Percentiles rank a stretch among this genome's conserved stretches.
Conservation (phyloP, 2,113 vertebrate genomes). For the Acinonyx jubatus region DNA sequence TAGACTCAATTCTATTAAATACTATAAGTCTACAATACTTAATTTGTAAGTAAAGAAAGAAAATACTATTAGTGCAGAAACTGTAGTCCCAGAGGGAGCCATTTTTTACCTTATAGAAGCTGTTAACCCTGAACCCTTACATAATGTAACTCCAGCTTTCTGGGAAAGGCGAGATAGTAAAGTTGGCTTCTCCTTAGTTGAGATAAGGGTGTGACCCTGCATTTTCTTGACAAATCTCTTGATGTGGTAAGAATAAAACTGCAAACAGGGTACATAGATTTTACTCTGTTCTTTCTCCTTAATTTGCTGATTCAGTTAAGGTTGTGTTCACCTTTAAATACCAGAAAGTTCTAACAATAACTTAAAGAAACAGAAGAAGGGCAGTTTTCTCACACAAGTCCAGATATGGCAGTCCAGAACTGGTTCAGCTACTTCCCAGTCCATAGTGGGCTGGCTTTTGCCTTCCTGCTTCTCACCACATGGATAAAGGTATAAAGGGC, state of each 20-base stretch:
- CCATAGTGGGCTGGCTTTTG: not conserved
- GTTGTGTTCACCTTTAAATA: constrained; percentile 41
- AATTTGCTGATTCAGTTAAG: constrained; percentile 17
- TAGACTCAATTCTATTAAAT: constrained; percentile 21
- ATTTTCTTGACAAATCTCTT: constrained; percentile 45
- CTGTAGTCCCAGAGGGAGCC: not conserved
- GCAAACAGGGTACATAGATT: not conserved
- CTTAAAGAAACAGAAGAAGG: not conserved
- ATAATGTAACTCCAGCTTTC: not conserved
- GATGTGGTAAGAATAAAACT: constrained; percentile 12
- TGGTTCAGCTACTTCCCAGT: not conserved
- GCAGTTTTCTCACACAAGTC: not conserved
- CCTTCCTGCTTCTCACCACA: not conserved
- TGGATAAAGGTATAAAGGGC: not conserved
- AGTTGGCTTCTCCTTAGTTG: constrained; percentile 4
- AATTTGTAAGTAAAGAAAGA: constrained; percentile 14
- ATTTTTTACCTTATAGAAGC: not conserved
- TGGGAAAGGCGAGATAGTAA: constrained; percentile 17
- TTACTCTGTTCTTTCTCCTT: constrained; percentile 17
- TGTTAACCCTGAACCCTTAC: not conserved
- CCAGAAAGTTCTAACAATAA: not conserved
- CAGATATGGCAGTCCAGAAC: constrained; percentile 18
- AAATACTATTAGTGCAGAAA: not conserved
- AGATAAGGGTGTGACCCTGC: not conserved
- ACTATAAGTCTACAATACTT: not conserved